These are phyloP conservation scores for Cephus pulcher DNA, from an alignment of 2,888 invertebrate species.

Conservation along the genomic window DNA sequence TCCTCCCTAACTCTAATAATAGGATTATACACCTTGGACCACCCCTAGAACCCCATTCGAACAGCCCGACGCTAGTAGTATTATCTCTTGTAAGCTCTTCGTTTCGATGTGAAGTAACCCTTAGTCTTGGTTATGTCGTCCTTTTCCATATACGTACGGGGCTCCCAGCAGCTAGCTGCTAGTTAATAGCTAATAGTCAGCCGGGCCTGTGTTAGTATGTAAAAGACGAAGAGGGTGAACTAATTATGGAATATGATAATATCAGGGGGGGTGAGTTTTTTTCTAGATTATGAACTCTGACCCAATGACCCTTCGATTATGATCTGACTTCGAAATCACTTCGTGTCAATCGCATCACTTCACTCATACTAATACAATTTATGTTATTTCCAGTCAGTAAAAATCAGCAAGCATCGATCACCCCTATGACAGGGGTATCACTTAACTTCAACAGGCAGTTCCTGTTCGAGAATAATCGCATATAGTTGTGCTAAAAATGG, in stretches of 20 bases:
- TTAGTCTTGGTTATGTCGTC: neutral
- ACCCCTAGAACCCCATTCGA: slow-evolving; percentile 1
- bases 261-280: neutral
- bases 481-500: neutral
- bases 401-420: too few species aligned
- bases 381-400: neutral
- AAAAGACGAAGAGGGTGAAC: neutral
- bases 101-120: neutral
- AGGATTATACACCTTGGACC: slow-evolving; percentile 6
- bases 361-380: neutral
- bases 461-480: neutral
- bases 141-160: neutral
- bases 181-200: neutral
- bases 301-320: neutral
- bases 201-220: neutral
- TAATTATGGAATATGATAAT: neutral
- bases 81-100: neutral
- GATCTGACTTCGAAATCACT: neutral
- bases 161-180: neutral
- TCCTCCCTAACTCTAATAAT: slow-evolving; percentile 13
- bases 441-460: neutral
- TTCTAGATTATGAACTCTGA: neutral
- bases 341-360: too few species aligned
- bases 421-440: too few species aligned
- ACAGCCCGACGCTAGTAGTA: neutral